Percentiles rank a stretch among this genome's conserved stretches.
These are phyloP conservation scores for Drosophila bunnanda DNA, from an alignment of 2,888 invertebrate species.

Conservation along the genomic window DNA sequence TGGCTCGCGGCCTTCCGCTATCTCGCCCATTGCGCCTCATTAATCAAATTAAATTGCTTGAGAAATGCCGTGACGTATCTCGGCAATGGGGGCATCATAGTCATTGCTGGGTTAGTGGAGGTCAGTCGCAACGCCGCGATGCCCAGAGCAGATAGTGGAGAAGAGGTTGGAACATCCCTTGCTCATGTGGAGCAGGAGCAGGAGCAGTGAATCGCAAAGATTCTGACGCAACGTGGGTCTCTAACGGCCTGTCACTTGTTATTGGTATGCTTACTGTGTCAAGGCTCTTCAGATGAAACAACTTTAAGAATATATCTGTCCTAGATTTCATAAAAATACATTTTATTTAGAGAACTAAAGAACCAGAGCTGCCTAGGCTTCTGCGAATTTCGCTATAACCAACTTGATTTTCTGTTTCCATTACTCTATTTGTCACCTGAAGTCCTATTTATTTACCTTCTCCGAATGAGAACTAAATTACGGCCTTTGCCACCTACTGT, in stretches of 20 bases:
- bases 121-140: constrained; percentile 50
- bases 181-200: background rate
- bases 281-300: background rate
- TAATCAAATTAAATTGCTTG: constrained; percentile 77
- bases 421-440: background rate
- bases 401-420: background rate
- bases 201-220: constrained; percentile 56
- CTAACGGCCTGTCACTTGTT: constrained; percentile 1
- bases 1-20: constrained; percentile 41
- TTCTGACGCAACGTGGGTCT: constrained; percentile 43
- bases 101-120: constrained; percentile 44
- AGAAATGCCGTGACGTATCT: constrained; percentile 42
- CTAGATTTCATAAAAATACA: background rate
- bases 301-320: background rate
- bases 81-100: constrained; percentile 4
- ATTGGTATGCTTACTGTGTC: background rate
- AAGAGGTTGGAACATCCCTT: background rate
- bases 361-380: background rate
- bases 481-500: constrained; percentile 17
- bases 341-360: background rate
- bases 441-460: background rate
- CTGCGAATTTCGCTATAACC: background rate
- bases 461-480: constrained; percentile 1
- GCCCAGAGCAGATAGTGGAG: constrained; percentile 34
- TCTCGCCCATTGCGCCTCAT: constrained; percentile 72